A percentile compares a stretch with the other conserved stretches of the same genome.
Evolutionary conservation across 2,113 vertebrate species (phyloP).

Genomic region (Vimba vimba): DNA sequence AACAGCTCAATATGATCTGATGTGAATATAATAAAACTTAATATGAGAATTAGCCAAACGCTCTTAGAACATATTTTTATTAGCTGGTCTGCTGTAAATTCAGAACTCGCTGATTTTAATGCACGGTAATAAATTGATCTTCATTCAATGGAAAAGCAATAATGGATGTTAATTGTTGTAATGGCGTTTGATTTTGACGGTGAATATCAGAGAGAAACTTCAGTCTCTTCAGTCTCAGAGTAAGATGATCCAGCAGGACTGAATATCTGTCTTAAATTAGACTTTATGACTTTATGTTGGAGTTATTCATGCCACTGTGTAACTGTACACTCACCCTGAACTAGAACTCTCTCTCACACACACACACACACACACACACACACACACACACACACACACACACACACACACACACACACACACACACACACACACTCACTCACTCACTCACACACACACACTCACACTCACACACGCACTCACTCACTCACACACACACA

Average conservation of each 20-base stretch:
- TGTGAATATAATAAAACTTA: no score
- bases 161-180: background rate
- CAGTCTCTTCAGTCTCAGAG: constrained; percentile 28
- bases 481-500: background rate
- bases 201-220: background rate
- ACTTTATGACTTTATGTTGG: constrained; percentile 20
- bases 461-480: background rate
- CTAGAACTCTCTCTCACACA: background rate
- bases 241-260: constrained; percentile 72
- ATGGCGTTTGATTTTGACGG: background rate
- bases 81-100: background rate
- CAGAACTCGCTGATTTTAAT: background rate
- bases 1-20: no score
- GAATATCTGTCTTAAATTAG: constrained; percentile 77
- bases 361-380: background rate
- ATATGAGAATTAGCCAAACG: no score
- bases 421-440: background rate
- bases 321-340: background rate
- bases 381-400: background rate
- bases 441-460: background rate
- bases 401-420: background rate
- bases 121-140: background rate
- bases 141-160: background rate
- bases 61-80: no score
- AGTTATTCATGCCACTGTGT: background rate